Evolutionary conservation across 2,113 vertebrate genomes (phyloP).

Genomic region (Apteryx owenii): DNA sequence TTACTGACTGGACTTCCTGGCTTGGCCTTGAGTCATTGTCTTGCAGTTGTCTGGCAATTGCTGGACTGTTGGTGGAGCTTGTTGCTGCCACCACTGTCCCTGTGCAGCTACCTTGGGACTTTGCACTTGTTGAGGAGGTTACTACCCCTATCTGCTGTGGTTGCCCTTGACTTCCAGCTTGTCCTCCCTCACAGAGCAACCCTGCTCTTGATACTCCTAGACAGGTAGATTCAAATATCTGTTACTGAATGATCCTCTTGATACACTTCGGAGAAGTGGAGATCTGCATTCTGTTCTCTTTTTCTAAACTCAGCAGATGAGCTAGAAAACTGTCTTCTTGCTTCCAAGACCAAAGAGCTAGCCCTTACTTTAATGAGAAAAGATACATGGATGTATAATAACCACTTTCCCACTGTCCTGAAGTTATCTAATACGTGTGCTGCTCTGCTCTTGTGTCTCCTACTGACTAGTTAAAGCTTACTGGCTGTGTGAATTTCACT

Average conservation of each 20-base stretch:
- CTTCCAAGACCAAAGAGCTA: background rate
- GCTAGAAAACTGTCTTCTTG: background rate
- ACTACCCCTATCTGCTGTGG: background rate
- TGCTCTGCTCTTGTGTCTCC: background rate
- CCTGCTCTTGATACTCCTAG: fast-evolving
- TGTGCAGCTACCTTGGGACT: background rate
- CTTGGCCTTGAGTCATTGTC: background rate
- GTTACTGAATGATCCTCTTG: background rate
- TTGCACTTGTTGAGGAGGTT: fast-evolving
- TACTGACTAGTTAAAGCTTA: background rate
- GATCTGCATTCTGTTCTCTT: background rate
- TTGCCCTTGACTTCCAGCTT: background rate
- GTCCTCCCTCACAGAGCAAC: background rate
- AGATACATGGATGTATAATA: background rate
- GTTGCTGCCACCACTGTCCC: background rate
- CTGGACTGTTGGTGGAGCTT: background rate
- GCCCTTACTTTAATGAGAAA: background rate
- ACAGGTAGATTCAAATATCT: background rate
- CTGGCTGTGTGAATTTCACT: background rate
- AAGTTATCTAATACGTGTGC: background rate
- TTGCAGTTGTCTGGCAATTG: background rate
- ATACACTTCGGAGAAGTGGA: background rate
- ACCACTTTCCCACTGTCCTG: too few species aligned
- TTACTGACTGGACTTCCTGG: fast-evolving
- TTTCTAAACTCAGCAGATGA: background rate